Base-by-base conservation (phyloP, 2,797 vertebrate species). In the Pitangus sulphuratus region DNA sequence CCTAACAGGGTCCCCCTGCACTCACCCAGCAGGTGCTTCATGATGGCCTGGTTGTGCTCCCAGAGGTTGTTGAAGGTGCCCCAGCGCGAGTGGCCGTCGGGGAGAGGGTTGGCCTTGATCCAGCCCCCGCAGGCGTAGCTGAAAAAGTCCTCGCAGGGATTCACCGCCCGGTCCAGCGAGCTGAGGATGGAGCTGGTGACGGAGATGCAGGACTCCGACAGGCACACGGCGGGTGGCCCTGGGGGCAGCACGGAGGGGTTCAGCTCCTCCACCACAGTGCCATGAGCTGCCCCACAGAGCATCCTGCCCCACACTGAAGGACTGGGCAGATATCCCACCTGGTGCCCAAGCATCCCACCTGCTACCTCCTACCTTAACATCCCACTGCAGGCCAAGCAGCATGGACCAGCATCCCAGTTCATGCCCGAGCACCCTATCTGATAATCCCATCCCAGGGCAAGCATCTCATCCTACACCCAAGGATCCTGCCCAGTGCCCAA, bases 71-170 rank as follows among this genome's bases (percentile, higher is more conserved):
- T 99, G 98, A 99, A 99, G 68, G 99, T 98, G 37, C 98, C 99
- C 99, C 99, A 99, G 97, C 99, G 99, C 0, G 99, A 99, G 91
- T 99, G 99, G 25, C 99, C 99, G 0, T 99, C 99, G 0, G 99
- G 99, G 25, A 99, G 98, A 0, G 99, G 99, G 96, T 99, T 99
- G 95, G 97, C 98, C 91, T 98, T 99, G 97, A 99, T 97, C 99
- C 99, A 99, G 26, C 99, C 99, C 2, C 99, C 99, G 0, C 99
- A 99, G 58, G 99, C 98, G 0, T 99, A 99, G 97, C 97, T 96
- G 94, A 99, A 99, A 97, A 99, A 99, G 96, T 99, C 99, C 31
- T 99, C 97, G 13, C 99, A 99, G 81, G 99, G 99, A 95, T 99
- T 98, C 54, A 99, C 98, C 0, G 98, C 91, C 24, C 97, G 98